These are phyloP conservation scores for Enteromius paludinosus DNA, from an alignment of 2,797 vertebrate species.

Conservation along the genomic window DNA sequence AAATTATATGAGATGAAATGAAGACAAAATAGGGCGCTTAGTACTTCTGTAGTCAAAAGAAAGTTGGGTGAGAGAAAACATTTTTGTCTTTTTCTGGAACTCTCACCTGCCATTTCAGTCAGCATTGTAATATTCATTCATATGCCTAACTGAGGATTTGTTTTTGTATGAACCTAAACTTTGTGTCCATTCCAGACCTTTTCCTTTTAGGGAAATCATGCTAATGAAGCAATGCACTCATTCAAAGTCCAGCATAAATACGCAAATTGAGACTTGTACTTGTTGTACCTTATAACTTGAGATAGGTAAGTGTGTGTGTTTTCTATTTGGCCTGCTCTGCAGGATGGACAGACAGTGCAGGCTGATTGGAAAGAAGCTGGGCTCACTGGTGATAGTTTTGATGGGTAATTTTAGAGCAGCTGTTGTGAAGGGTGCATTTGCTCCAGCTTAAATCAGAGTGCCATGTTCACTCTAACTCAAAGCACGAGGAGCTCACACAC, in stretches of 20 bases:
- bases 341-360: slow-evolving; percentile 39
- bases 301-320: slow-evolving; percentile 7
- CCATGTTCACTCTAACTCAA: slow-evolving; percentile 60
- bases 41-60: background rate
- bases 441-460: slow-evolving; percentile 56
- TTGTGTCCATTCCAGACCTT: background rate
- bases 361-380: slow-evolving; percentile 49
- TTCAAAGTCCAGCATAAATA: background rate
- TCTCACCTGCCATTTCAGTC: background rate
- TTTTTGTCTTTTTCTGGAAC: background rate
- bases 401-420: slow-evolving; percentile 60
- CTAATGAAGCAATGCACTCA: background rate
- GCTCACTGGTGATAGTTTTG: slow-evolving; percentile 47
- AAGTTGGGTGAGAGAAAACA: background rate
- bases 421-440: slow-evolving; percentile 60
- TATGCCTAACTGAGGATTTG: background rate
- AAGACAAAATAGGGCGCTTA: background rate
- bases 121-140: background rate
- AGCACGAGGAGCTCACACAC: slow-evolving; percentile 18
- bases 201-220: background rate
- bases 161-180: background rate
- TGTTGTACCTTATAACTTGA: background rate
- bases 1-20: background rate
- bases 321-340: background rate
- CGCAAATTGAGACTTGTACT: background rate